Evolutionary conservation across 2,888 invertebrate species (phyloP).

Genomic region (Hipparchia sbordonii): DNA sequence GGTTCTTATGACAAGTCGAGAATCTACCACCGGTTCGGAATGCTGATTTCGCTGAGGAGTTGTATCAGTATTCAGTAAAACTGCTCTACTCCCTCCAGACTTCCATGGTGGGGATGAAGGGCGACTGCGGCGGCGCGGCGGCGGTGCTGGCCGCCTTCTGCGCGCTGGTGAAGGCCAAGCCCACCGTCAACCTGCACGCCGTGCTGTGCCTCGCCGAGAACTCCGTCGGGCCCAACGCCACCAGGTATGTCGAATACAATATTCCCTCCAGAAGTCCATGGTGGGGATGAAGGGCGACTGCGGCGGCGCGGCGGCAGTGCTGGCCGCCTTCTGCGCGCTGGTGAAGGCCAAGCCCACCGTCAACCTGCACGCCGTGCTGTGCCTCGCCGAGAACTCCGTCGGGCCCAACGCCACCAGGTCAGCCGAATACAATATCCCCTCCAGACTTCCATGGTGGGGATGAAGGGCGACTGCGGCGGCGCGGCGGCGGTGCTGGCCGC

Average conservation of each 20-base stretch:
- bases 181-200: constrained; percentile 91
- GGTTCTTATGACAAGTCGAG: too few species aligned
- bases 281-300: constrained; percentile 97
- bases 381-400: constrained; percentile 95
- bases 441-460: constrained; percentile 92
- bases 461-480: constrained; percentile 98
- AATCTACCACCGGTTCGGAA: too few species aligned
- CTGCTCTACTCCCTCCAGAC: constrained; percentile 70
- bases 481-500: constrained; percentile 94
- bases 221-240: constrained; percentile 91
- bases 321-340: constrained; percentile 91
- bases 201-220: constrained; percentile 96
- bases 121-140: constrained; percentile 97
- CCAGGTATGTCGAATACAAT: constrained; percentile 75
- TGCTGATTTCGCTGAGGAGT: too few species aligned
- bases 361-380: constrained; percentile 93
- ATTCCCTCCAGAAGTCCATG: constrained; percentile 92
- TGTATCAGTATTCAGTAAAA: too few species aligned
- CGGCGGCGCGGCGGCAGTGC: constrained; percentile 95
- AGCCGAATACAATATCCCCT: neutral
- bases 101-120: constrained; percentile 95
- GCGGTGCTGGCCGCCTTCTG: constrained; percentile 93
- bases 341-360: constrained; percentile 89
- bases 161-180: constrained; percentile 88
- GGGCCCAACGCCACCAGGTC: constrained; percentile 89